Evolutionary conservation across 2,113 vertebrate species (phyloP), one percentile per base, ranked within the genome.

Genomic region (Jaculus jaculus): DNA sequence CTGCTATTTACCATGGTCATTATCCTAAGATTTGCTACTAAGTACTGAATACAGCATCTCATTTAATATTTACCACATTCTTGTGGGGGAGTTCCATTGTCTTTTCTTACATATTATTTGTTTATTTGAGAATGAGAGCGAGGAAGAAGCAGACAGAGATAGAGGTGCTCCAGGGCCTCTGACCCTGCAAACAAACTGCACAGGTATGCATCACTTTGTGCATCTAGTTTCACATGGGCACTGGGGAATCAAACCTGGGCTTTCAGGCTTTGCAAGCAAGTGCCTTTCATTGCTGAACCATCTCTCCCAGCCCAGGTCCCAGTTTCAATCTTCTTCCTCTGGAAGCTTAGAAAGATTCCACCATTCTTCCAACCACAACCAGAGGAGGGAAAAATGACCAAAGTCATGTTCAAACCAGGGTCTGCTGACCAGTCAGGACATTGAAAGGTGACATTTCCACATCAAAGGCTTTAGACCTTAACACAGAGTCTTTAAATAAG

Each of bases 391-490:
- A 37, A 26, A 85, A 58, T 6, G 51, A 86, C 34, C 74, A 0
- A 10, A 30, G 66, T 28, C 5, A 39, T 2, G 2, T 42, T 84
- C 39, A 73, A n/a, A 72, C 34, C 32, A 26, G 69, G 23, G 81
- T 32, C 47, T 26, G 18, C 2, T 7, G 65, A 30, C 26, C 10
- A 12, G n/a, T 20, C 47, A 32, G 63, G 21, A 32, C 34, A 1
- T 20, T 1, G 18, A 72, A 37, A n/a, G 1, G 0, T 60, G 6
- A 20, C 11, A 17, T 6, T 26, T 2, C 10, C 0, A 12, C 4
- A 54, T 37, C 61, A 7, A 37, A 89, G 42, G 61, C 73, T 75
- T 91, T 71, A 60, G 37, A 39, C 5, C 32, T 83, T 68, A 69
- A 32, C 7, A n/a, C 0, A 4, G 13, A 3, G n/a, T 61, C 66